A percentile compares a stretch with the other conserved stretches of the same genome.
Conservation (phyloP, 2,797 vertebrate genomes). For the Coregonus suidteri region DNA sequence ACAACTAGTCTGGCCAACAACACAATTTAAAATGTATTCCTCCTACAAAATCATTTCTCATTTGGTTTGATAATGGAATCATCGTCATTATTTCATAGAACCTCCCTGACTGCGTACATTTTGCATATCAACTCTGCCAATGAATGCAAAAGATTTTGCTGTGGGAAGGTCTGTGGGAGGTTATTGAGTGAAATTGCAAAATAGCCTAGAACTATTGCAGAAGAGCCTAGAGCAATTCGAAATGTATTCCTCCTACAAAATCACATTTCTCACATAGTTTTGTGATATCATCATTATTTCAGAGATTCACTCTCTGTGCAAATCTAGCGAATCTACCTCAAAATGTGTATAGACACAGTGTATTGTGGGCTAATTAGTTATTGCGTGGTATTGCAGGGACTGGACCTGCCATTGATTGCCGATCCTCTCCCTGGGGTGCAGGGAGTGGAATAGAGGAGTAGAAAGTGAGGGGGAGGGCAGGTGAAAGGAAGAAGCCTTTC, state of each 20-base stretch:
- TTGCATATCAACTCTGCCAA: not conserved
- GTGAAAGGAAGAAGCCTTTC: not conserved
- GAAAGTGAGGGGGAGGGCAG: not conserved
- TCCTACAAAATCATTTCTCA: not conserved
- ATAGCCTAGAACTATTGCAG: constrained; percentile 1
- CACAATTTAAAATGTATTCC: not conserved
- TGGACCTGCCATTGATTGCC: not conserved
- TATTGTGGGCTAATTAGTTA: not conserved
- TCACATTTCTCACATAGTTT: not conserved
- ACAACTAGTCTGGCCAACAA: not conserved
- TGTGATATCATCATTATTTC: constrained; percentile 1
- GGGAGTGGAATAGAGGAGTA: not conserved
- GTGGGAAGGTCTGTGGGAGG: not conserved
- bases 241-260: not conserved
- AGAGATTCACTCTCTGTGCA: not conserved
- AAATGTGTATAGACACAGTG: not conserved
- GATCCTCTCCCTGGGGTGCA: not conserved
- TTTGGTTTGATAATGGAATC: not conserved
- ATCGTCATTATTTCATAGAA: not conserved
- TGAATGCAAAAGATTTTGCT: not conserved
- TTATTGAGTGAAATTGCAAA: not conserved
- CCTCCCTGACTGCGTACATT: not conserved
- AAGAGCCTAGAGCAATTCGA: not conserved
- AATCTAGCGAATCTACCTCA: not conserved
- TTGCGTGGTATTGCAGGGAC: not conserved